Evolutionary conservation across 2,888 invertebrate genomes (phyloP), one percentile per base, ranked within the genome.

Genomic region (Lithophane ornitopus): DNA sequence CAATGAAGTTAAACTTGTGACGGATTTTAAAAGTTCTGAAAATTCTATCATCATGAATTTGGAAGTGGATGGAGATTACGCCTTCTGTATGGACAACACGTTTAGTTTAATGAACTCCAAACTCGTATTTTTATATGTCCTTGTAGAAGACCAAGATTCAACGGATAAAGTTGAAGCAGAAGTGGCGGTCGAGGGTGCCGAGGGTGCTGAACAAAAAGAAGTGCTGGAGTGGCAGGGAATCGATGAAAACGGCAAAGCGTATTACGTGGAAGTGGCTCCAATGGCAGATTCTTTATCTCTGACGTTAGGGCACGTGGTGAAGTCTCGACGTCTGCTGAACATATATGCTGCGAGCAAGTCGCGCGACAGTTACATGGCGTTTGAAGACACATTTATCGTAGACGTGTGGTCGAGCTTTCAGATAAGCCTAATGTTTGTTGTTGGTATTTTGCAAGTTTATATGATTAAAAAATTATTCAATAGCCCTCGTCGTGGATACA

Each of bases 61-160:
- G 34, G 91, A 93, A 58, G 90, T 94, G 52, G 97, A 97, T 61
- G 99, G 98, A 22, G 98, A 98, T 89, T 98, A 98, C 93, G 97
- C 97, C 76, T 97, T 99, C 87, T 99, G 99, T 91, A 98, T 99
- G 93, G 99, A 99, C 93, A 99, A 99, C 92, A 97, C 97, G 0
- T 98, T 98, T 92, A 98, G 98, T 92, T 95, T 97, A 70, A 98
- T 98, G 89, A 98, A 98, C 88, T 97, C 97, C 0, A 99, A 99
- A 93, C 97, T 98, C 0, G 98, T 99, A 0, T 98, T 98, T 91
- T 98, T 98, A 89, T 98, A 98, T 90, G 93, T 98, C 12, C 96
- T 97, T 74, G 95, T 98, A 9, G 98, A 98, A 86, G 96, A 97
- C 76, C 97, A 97, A 76, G 95, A 95, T 8, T 94, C 93, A 56